These are phyloP conservation scores for Rhinogobius similis DNA, from an alignment of 2,113 vertebrate species.

Conservation along the genomic window DNA sequence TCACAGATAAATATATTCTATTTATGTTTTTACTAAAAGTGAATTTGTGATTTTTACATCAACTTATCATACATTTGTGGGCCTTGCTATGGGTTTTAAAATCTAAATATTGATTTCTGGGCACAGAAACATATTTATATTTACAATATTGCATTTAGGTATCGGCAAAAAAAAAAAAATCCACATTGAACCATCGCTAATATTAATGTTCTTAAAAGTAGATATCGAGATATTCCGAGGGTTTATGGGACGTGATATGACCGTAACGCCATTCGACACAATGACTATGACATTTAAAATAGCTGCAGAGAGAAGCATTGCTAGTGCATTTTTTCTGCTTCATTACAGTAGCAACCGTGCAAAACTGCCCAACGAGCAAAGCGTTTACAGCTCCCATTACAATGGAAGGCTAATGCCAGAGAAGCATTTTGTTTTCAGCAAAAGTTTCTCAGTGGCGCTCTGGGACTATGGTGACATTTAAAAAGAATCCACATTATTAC, in stretches of 20 bases:
- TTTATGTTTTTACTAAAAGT: no score
- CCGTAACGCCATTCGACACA: background rate
- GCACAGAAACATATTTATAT: no score
- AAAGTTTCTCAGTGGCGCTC: background rate
- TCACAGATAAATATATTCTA: no score
- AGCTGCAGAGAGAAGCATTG: background rate
- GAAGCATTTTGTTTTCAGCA: background rate
- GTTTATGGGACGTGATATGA: background rate
- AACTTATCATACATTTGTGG: no score
- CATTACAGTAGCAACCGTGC: background rate
- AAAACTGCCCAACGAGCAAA: slow-evolving; percentile 2
- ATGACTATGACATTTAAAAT: slow-evolving; percentile 5
- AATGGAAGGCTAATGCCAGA: slow-evolving; percentile 3
- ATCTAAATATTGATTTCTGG: no score
- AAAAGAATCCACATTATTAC: background rate
- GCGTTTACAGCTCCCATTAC: slow-evolving; percentile 3
- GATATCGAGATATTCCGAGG: background rate
- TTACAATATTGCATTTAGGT: no score
- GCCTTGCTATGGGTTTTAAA: no score
- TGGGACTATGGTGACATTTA: background rate
- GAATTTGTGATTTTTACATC: no score
- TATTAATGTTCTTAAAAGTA: no score
- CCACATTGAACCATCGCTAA: no score
- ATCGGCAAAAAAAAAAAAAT: background rate
- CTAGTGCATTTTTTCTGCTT: slow-evolving; percentile 3